phyloP scores from a whole-genome alignment of 1,140 invertebrate species.

The Parasteatoda tepidariorum region DNA sequence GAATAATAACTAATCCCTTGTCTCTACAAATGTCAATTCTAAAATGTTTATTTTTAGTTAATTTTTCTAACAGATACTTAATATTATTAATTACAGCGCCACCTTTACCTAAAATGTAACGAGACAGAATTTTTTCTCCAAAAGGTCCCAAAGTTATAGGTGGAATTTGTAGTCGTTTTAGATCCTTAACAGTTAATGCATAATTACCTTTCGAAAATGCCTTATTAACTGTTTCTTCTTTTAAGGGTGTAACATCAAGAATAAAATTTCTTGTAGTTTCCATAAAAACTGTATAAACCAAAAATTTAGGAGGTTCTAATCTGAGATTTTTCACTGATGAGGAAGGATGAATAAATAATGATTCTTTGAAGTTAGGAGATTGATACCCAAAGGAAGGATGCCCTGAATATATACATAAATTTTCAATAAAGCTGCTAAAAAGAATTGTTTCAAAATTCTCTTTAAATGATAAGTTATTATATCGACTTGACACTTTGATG shows the following conservation, averaged over 20 bases:
- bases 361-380: conserved; percentile 83
- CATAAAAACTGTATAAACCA: conserved; percentile 34
- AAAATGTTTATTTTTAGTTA: conserved; percentile 9
- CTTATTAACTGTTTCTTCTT: conserved; percentile 20
- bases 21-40: conserved; percentile 30
- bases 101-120: conserved; percentile 24
- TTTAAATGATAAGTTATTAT: conserved; percentile 76
- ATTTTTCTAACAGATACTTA: conserved; percentile 21
- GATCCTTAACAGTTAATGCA: background rate
- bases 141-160: conserved; percentile 39
- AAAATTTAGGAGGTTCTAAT: conserved; percentile 26
- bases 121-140: conserved; percentile 18
- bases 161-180: conserved; percentile 23
- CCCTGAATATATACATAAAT: conserved; percentile 81
- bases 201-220: conserved; percentile 12
- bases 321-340: conserved; percentile 85
- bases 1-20: conserved; percentile 43
- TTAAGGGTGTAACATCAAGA: conserved; percentile 34
- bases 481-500: conserved; percentile 76
- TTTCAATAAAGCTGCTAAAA: conserved; percentile 89
- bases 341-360: conserved; percentile 86
- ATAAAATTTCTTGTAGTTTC: conserved; percentile 38
- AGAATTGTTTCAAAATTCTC: conserved; percentile 83
- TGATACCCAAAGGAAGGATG: conserved; percentile 85
- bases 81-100: conserved; percentile 15